phyloP scores from a whole-genome alignment of 2,888 invertebrate genomes.

The Adineta ricciae region DNA sequence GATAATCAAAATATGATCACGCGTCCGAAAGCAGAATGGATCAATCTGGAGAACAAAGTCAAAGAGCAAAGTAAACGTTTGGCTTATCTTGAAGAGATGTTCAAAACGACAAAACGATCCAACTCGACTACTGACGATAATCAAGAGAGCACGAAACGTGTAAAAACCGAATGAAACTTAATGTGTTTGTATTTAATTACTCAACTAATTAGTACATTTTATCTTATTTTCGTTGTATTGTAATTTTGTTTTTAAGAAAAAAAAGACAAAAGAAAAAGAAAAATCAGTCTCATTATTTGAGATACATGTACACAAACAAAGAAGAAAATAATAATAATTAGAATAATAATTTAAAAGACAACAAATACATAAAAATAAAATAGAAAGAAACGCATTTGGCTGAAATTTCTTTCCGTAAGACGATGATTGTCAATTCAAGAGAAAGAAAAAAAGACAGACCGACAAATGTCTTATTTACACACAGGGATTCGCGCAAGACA shows the following conservation, averaged over 20 bases:
- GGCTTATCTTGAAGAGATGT: neutral
- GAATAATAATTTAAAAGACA: neutral
- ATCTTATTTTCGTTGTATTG: conserved; percentile 2
- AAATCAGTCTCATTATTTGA: neutral
- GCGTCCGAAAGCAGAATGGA: neutral
- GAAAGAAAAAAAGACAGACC: too few species aligned
- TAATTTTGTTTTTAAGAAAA: neutral
- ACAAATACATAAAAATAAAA: conserved; percentile 4
- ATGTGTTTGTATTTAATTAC: neutral
- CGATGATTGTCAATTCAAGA: neutral
- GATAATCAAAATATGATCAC: neutral
- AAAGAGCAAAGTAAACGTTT: neutral
- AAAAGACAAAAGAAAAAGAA: neutral
- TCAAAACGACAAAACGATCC: neutral
- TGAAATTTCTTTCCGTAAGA: neutral
- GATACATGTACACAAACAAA: neutral
- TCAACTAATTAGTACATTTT: neutral
- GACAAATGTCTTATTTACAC: neutral
- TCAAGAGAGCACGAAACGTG: neutral
- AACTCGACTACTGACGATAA: neutral
- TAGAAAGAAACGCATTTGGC: neutral
- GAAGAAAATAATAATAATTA: neutral
- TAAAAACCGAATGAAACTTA: neutral
- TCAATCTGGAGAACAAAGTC: neutral
- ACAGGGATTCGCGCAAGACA: neutral